Base-by-base conservation (phyloP, 2,797 vertebrate genomes). In the Salmo trutta region DNA sequence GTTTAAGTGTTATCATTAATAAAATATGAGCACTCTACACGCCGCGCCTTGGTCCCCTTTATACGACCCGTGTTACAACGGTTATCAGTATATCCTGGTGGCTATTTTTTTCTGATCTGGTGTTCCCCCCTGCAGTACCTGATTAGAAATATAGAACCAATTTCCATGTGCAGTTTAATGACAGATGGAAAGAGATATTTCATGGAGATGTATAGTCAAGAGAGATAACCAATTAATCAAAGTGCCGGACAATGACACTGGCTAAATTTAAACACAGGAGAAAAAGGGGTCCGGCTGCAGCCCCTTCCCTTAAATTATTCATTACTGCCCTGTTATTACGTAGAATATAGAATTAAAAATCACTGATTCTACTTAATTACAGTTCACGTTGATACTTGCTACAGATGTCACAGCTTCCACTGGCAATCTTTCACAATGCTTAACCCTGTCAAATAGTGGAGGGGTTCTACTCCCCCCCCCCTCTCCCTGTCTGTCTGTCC, bases 381-480 rank as follows among this genome's bases (percentile, higher is more conserved):
- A 80, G 73, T 73, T 73, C 17, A 16, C 74, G 69, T 76, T 78
- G 71, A 82, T 76, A 74, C 80, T 75, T 88, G 88, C 88, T 83
- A 85, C 93, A 93, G 91, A 94, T 93, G 93, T 91, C 91, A 91
- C 81, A 78, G 87, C 71, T 83, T 89, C 85, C 82, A 83, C 75
- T 64, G 82, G 77, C 36, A 75, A 87, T 87, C 62, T 80, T 83
- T 90, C 84, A 87, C 82, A 75, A 66, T 85, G 81, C 90, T 88
- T 86, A 88, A 89, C 90, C 79, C 85, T 81, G 85, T 85, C 87
- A 87, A 78, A 84, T 33, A 69, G 73, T 74, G 76, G 36, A 70
- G 72, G 24, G 53, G 33, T 69, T 72, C 51, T 33, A 17, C 27
- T 73, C 78, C 31, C 80, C 77, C 77, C 56, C 72, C 51, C 64